Conservation (phyloP, 2,113 vertebrate genomes). For the Corythornis cristatus region DNA sequence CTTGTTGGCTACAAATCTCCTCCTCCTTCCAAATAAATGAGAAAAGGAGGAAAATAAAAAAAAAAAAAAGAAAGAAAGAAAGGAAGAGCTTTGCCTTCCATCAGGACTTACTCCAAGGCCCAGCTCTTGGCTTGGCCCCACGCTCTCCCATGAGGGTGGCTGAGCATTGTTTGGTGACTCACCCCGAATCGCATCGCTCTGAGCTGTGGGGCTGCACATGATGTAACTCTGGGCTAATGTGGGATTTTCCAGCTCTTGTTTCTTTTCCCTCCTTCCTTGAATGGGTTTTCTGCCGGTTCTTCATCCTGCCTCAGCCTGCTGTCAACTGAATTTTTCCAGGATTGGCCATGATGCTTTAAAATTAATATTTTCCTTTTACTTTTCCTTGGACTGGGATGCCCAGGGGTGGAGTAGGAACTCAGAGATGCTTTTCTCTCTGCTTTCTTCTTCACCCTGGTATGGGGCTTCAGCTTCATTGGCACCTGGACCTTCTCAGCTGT, state of each 20-base stretch:
- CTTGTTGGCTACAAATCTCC: not conserved
- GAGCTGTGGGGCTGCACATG: slow-evolving; percentile 33
- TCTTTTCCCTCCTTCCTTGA: slow-evolving; percentile 59
- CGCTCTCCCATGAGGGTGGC: not conserved
- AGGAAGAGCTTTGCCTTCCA: not conserved
- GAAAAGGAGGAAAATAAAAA: not conserved
- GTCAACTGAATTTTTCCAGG: not conserved
- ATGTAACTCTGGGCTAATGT: slow-evolving; percentile 42
- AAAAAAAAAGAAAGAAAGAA: not conserved
- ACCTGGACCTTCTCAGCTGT: not conserved
- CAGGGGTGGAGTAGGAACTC: not conserved
- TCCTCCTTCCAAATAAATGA: not conserved
- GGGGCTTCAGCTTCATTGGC: not conserved
- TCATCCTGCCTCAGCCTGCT: slow-evolving; percentile 1
- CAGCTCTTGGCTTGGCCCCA: not conserved
- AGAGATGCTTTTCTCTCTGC: not conserved
- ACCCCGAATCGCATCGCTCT: not conserved
- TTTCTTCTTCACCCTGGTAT: not conserved
- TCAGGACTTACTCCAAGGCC: not conserved
- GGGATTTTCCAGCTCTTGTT: slow-evolving; percentile 79
- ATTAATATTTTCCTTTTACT: not conserved
- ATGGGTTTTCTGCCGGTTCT: slow-evolving; percentile 48
- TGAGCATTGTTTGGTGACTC: slow-evolving; percentile 54
- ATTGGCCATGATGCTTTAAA: not conserved
- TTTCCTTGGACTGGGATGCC: not conserved